A percentile compares a stretch with the other conserved stretches of the same genome.
phyloP scores from a whole-genome alignment of 2,113 vertebrate species.

The Rissa tridactyla region DNA sequence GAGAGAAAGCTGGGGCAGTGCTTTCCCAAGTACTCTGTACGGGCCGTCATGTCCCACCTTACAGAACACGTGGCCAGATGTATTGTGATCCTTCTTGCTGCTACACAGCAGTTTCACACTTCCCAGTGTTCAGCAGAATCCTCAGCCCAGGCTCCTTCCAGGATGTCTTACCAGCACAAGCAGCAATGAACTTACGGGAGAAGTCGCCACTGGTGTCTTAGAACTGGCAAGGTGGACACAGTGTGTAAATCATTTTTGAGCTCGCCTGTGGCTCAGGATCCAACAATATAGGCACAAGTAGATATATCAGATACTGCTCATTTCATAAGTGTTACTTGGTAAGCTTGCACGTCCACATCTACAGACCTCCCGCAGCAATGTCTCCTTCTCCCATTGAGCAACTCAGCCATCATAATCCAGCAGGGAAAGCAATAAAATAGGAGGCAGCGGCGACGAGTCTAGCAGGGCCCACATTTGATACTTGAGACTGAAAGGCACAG shows the following conservation, averaged over 20 bases:
- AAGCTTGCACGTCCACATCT: neutral
- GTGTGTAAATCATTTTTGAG: neutral
- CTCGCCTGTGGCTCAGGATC: neutral
- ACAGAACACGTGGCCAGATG: no score
- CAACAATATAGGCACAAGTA: neutral
- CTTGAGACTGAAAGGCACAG: neutral
- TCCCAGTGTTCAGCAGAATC: neutral
- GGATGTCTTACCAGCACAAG: neutral
- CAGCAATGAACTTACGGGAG: neutral
- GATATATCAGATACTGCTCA: neutral
- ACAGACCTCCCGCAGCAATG: neutral
- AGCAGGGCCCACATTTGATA: neutral
- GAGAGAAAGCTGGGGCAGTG: neutral
- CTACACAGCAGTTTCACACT: neutral
- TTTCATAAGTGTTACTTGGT: neutral
- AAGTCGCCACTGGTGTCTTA: neutral
- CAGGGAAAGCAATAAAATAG: neutral
- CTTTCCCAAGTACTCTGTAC: neutral
- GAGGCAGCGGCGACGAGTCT: rapidly evolving
- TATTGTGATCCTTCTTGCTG: neutral
- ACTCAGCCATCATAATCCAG: neutral
- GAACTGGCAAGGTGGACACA: neutral
- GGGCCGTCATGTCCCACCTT: rapidly evolving
- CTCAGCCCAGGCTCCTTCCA: neutral
- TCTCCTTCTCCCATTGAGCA: rapidly evolving